Conservation (phyloP, 2,797 vertebrate species). For the Crax fasciolata region DNA sequence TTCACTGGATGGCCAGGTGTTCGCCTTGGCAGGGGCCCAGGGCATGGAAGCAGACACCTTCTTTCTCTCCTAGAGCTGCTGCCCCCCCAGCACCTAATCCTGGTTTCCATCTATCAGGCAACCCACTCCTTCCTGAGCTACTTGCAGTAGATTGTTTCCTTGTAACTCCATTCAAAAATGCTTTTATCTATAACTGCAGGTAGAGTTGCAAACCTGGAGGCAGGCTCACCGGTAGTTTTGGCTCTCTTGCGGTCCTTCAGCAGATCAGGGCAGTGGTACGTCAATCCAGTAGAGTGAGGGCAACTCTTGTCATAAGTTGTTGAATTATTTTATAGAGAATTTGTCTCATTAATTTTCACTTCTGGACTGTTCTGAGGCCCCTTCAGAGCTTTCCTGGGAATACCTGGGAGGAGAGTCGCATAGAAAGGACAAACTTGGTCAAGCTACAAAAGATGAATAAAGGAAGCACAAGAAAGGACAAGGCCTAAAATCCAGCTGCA, state of each 20-base stretch:
- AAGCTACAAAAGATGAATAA: not conserved
- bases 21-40: not conserved
- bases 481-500: not conserved
- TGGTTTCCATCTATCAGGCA: not conserved
- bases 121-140: not conserved
- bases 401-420: not conserved
- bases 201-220: not conserved
- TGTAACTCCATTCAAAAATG: not conserved
- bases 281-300: not conserved
- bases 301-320: not conserved
- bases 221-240: not conserved
- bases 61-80: not conserved
- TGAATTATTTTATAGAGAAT: not conserved
- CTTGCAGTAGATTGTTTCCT: not conserved
- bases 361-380: not conserved
- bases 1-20: not conserved
- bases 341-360: not conserved
- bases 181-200: not conserved
- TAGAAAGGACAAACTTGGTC: not conserved
- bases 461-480: not conserved
- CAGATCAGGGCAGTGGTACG: not conserved
- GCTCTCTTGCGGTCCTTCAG: not conserved
- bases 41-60: rapidly evolving
- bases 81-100: not conserved
- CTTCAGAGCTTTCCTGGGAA: not conserved